A percentile compares a stretch with the other conserved stretches of the same genome.
phyloP scores from a whole-genome alignment of 2,113 vertebrate species.

The Pachypanchax playfairii region DNA sequence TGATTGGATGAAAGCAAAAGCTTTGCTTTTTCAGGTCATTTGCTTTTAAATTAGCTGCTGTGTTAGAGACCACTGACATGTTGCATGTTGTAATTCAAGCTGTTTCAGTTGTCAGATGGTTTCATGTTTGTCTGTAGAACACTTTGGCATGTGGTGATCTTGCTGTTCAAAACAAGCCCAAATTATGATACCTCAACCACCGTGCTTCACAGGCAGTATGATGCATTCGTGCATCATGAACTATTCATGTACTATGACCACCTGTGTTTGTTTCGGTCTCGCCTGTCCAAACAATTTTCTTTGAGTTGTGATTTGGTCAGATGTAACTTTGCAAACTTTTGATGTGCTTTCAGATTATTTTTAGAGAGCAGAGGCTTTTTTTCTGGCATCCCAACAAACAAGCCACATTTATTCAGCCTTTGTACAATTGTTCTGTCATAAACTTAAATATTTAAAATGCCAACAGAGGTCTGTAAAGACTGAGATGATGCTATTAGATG shows the following conservation, averaged over 20 bases:
- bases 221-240: no score
- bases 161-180: not conserved
- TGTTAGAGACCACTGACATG: not conserved
- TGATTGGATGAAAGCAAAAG: no score
- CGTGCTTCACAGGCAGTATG: not conserved
- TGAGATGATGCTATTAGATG: not conserved
- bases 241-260: no score
- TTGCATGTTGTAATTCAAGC: not conserved
- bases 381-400: not conserved
- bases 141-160: not conserved
- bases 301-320: not conserved
- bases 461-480: not conserved
- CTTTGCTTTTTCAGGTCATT: not conserved
- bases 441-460: not conserved
- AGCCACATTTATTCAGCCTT: not conserved
- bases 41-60: not conserved
- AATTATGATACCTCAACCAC: not conserved
- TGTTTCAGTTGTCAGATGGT: not conserved
- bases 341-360: not conserved
- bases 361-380: not conserved
- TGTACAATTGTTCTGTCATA: not conserved
- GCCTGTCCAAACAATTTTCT: not conserved
- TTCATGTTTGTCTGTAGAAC: not conserved
- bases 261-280: no score
- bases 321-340: not conserved